Percentiles rank a stretch among this genome's conserved stretches.
Evolutionary conservation across 2,797 vertebrate species (phyloP).

Genomic region (Poecilia gillii): DNA sequence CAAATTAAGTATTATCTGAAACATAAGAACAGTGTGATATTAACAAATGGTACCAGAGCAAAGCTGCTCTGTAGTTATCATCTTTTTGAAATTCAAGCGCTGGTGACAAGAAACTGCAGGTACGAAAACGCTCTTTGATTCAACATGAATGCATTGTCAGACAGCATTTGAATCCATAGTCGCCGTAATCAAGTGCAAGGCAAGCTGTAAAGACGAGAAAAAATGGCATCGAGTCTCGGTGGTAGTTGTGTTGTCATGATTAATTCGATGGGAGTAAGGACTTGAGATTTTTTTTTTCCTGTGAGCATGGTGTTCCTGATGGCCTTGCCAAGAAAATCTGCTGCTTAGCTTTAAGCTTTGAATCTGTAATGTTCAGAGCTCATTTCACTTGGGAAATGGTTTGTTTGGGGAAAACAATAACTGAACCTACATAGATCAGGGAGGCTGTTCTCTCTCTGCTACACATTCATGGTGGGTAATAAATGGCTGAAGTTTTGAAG

Average conservation of each 20-base stretch:
- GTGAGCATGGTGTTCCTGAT: constrained; percentile 56
- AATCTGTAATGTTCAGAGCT: constrained; percentile 72
- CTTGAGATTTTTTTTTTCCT: constrained; percentile 55
- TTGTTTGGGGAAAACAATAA: constrained; percentile 68
- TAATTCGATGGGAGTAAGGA: constrained; percentile 70
- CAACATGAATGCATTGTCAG: constrained; percentile 58
- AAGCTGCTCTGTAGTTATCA: constrained; percentile 26
- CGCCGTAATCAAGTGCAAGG: constrained; percentile 51
- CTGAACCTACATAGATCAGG: constrained; percentile 67
- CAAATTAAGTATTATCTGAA: constrained; percentile 21
- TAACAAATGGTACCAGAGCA: constrained; percentile 17
- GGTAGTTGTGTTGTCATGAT: constrained; percentile 66
- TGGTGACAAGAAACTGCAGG: constrained; percentile 45
- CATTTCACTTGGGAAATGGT: constrained; percentile 68
- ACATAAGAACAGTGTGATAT: constrained; percentile 26
- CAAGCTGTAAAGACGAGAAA: constrained; percentile 21
- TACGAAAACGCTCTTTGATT: constrained; percentile 55
- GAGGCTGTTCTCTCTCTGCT: constrained; percentile 46
- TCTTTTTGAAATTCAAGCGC: constrained; percentile 49
- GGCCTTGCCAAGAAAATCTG: constrained; percentile 71
- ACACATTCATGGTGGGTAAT: constrained; percentile 57
- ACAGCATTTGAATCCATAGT: constrained; percentile 55
- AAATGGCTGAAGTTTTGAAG: constrained; percentile 58
- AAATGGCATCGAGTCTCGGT: constrained; percentile 35
- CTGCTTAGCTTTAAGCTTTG: constrained; percentile 71